Conservation (phyloP, 1,140 invertebrate species). For the Ladona fulva region DNA sequence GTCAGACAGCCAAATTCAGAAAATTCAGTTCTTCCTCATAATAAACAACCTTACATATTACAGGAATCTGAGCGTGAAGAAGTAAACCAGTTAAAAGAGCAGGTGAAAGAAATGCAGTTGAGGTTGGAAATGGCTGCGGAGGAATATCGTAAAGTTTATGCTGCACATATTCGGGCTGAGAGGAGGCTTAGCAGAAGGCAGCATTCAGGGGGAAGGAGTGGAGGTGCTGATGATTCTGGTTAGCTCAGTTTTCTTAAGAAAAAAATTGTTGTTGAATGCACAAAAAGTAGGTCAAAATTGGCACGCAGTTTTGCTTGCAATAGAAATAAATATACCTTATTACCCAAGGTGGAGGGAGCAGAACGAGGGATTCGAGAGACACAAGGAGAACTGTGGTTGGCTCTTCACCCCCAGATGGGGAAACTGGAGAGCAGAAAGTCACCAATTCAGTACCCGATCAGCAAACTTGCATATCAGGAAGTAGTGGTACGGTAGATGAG, state of each 20-base stretch:
- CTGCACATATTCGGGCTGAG: neutral
- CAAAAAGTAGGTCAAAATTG: too few relatives aligned
- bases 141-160: neutral
- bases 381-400: neutral
- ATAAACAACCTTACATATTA: too few relatives aligned
- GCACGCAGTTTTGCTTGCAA: too few relatives aligned
- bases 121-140: neutral
- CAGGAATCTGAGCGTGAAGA: neutral
- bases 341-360: neutral
- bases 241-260: neutral
- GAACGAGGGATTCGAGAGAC: neutral
- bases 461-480: too few relatives aligned
- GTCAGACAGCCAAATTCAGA: too few relatives aligned
- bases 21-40: too few relatives aligned
- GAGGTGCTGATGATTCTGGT: neutral
- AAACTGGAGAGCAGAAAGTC: neutral
- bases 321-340: too few relatives aligned
- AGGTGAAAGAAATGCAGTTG: neutral
- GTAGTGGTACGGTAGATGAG: too few relatives aligned
- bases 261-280: too few relatives aligned
- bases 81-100: neutral
- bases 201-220: neutral
- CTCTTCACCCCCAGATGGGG: neutral
- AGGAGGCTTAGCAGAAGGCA: neutral
- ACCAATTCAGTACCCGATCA: neutral